Evolutionary conservation across 2,113 vertebrate species (phyloP).

Genomic region (Phrynosoma blainvillii): DNA sequence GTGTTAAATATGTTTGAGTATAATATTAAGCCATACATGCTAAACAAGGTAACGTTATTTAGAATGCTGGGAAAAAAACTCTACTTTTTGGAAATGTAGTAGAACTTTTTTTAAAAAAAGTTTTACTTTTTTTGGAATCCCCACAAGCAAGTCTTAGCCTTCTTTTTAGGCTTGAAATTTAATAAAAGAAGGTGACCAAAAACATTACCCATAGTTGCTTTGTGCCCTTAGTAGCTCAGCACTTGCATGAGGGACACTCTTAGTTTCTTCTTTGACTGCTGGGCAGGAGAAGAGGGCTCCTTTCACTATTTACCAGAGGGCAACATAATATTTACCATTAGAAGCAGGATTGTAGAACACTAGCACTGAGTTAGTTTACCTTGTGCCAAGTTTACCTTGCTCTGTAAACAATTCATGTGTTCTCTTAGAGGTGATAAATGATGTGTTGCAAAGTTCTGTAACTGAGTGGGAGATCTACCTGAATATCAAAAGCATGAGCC

Average conservation of each 20-base stretch:
- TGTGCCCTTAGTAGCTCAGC: background rate
- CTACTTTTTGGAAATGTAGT: background rate
- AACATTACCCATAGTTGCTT: no score
- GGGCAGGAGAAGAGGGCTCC: background rate
- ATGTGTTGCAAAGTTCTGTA: background rate
- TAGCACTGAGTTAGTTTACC: background rate
- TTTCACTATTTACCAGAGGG: background rate
- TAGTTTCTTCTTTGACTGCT: background rate
- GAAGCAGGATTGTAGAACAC: background rate
- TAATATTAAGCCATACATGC: no score
- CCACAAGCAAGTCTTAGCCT: background rate
- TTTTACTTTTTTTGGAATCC: no score
- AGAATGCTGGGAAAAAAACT: background rate
- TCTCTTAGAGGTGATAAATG: background rate
- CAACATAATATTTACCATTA: no score
- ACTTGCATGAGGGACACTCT: no score
- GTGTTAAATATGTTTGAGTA: no score
- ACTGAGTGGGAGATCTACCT: background rate
- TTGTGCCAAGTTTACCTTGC: background rate
- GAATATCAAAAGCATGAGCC: background rate
- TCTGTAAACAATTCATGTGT: background rate
- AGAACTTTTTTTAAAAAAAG: background rate
- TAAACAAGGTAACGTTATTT: no score
- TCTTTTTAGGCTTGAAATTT: background rate
- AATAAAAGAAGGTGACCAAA: background rate